Base-by-base conservation (phyloP, 2,797 vertebrate genomes). In the Labroides dimidiatus region DNA sequence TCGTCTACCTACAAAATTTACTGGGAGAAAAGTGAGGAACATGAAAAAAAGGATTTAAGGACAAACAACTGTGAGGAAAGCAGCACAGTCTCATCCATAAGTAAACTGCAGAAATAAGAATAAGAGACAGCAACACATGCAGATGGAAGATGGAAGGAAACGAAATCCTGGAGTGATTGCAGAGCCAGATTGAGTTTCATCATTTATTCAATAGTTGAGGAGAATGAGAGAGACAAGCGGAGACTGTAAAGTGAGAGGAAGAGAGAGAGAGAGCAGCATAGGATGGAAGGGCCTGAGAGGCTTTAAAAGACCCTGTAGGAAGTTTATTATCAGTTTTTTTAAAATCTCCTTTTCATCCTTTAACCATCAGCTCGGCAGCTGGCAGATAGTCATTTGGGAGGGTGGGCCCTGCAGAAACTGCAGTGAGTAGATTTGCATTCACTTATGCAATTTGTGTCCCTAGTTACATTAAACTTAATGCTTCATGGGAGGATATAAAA, bases 201-300 rank as follows among this genome's bases (percentile, higher is more conserved):
- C 53, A 87, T 87, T 90, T 86, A 89, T 91, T 89, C 86, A 91
- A 59, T 67, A 85, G 81, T 77, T 59, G 74, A 19, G 39, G 54
- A 73, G 78, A 80, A 69, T 21, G 61, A 72, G 58, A 74, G 64
- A 70, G 77, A 71, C 59, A 64, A 47, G 50, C 30, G 60, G 56
- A 42, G 47, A 62, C 50, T 66, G 69, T 75, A 65, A 56, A 64
- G 61, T 44, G 74, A 75, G 64, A 77, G 71, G 9, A 60, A 47
- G 42, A 54, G 63, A 24, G 23, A 50, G 68, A 73, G 60, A 77
- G 69, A 13, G 63, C n/a, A 50, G 41, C 44, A 24, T 14, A 39
- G 39, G 42, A 68, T 36, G 62, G 71, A 76, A 56, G 58, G 64
- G 56, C 59, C 69, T 80, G 67, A 79, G 77, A 87, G 73, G 76